A percentile compares a stretch with the other conserved stretches of the same genome.
phyloP scores from a whole-genome alignment of 30 jellyfish, hydroid and myxozoan genomes.

The Rhopilema esculentum region DNA sequence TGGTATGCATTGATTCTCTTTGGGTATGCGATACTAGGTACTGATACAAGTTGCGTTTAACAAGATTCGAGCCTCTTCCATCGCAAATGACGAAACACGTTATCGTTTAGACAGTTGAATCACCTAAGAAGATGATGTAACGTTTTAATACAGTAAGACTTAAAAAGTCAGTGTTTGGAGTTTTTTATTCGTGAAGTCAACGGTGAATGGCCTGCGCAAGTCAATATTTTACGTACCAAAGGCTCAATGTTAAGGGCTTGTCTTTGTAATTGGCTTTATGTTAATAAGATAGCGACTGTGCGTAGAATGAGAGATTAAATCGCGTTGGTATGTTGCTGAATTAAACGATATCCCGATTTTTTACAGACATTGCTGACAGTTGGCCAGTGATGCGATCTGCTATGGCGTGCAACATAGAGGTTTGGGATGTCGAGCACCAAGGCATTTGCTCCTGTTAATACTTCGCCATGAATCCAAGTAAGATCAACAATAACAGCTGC shows the following conservation, averaged over 20 bases:
- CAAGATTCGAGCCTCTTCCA: too few species aligned
- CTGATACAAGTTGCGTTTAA: too few species aligned
- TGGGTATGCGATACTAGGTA: too few species aligned
- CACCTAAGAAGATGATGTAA: too few species aligned
- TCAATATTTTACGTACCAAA: not conserved
- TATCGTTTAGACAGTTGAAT: too few species aligned
- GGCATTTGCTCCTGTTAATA: not conserved
- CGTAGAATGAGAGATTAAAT: conserved; percentile 19
- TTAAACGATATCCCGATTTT: not conserved
- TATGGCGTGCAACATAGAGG: not conserved
- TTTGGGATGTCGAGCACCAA: not conserved
- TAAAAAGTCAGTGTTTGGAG: not conserved
- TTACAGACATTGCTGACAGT: conserved; percentile 2
- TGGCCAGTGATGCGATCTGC: not conserved
- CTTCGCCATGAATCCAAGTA: conserved; percentile 58
- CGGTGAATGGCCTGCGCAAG: not conserved
- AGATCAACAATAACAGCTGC: not conserved
- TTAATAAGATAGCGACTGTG: conserved; percentile 26
- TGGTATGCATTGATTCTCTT: too few species aligned
- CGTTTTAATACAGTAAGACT: too few species aligned
- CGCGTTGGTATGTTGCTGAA: conserved; percentile 31
- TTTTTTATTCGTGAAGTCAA: not conserved
- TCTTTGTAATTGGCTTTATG: conserved; percentile 45
- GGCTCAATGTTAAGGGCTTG: conserved; percentile 23
- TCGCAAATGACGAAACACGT: too few species aligned